Conservation (phyloP, 2,113 vertebrate species). For the Psilopogon haemacephalus region DNA sequence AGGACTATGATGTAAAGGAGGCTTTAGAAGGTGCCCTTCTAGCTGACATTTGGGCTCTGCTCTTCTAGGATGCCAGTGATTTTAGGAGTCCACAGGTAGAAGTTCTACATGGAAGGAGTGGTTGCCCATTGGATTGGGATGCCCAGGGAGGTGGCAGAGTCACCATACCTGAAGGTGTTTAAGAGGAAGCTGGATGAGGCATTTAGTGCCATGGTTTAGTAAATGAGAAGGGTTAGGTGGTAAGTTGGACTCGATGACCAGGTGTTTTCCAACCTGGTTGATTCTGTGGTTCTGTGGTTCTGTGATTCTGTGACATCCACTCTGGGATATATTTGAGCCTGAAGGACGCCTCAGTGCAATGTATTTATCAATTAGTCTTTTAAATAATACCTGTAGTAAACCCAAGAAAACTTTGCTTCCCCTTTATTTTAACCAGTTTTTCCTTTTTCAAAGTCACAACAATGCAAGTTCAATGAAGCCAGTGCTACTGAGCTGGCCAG, state of each 20-base stretch:
- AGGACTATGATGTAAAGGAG: not conserved
- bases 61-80: not conserved
- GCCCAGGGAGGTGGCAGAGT: no score
- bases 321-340: not conserved
- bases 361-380: not conserved
- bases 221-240: no score
- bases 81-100: not conserved
- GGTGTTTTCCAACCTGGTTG: no score
- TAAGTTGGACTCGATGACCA: no score
- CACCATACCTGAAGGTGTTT: no score
- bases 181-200: no score
- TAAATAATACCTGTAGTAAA: not conserved
- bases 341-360: not conserved
- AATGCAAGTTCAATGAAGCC: not conserved
- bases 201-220: no score
- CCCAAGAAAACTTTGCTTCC: not conserved
- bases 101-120: no score
- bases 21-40: not conserved
- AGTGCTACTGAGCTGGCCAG: not conserved
- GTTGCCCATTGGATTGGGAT: no score
- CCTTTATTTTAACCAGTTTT: not conserved
- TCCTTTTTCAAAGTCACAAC: not conserved
- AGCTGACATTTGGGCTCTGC: not conserved
- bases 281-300: no score
- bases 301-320: no score